Conservation (phyloP, 2,113 vertebrate species). For the Ranitomeya variabilis region DNA sequence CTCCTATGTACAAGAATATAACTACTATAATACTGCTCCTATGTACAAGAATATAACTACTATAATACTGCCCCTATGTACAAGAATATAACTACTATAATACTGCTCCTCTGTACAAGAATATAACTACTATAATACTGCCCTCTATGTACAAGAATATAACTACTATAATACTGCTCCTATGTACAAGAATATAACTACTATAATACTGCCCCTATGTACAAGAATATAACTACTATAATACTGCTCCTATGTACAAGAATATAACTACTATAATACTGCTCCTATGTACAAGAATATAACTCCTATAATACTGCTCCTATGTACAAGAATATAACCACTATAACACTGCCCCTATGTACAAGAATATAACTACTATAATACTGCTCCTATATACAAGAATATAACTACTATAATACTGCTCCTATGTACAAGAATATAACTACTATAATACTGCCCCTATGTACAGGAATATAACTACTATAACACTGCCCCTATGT, state of each 20-base stretch:
- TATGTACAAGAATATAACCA: constrained; percentile 12
- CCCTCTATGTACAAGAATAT: not conserved
- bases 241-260: not conserved
- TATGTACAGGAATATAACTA: too few relatives aligned
- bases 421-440: too few relatives aligned
- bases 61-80: not conserved
- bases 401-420: not conserved
- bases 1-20: not conserved
- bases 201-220: too few relatives aligned
- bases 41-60: constrained; percentile 1
- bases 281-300: not conserved
- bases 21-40: not conserved
- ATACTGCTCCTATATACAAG: not conserved
- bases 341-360: constrained; percentile 1
- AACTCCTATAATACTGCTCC: not conserved
- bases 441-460: too few relatives aligned
- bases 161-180: too few relatives aligned
- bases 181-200: too few relatives aligned
- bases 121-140: constrained; percentile 1
- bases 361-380: constrained; percentile 16
- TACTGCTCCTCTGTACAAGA: not conserved
- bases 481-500: too few relatives aligned
- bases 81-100: too few relatives aligned
- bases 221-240: too few relatives aligned
- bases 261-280: not conserved